phyloP scores from a whole-genome alignment of 2,113 vertebrate species.

The Zeus faber region DNA sequence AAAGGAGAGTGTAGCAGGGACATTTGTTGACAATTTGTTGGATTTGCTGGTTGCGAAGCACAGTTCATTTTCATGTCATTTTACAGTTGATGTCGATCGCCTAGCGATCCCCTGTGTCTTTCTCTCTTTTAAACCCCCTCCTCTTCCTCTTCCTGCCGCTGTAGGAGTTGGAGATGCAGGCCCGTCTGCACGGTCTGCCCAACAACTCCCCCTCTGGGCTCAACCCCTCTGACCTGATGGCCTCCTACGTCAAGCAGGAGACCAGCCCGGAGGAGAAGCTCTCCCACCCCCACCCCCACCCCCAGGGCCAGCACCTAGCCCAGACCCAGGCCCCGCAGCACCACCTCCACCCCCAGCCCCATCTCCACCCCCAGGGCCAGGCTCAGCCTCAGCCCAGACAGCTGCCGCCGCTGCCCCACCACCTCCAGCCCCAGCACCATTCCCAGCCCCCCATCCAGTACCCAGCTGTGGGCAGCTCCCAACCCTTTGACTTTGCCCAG shows the following conservation, averaged over 20 bases:
- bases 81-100: neutral
- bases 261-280: slow-evolving; percentile 77
- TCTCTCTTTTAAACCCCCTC: neutral
- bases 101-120: neutral
- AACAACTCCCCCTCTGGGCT: slow-evolving; percentile 82
- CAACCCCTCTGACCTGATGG: slow-evolving; percentile 80
- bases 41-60: too few species aligned
- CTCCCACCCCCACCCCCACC: slow-evolving; percentile 50
- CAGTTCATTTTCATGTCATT: too few species aligned
- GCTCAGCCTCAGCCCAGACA: slow-evolving; percentile 67
- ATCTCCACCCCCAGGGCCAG: slow-evolving; percentile 57
- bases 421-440: slow-evolving; percentile 71
- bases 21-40: too few species aligned
- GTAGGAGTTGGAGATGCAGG: slow-evolving; percentile 99
- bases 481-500: slow-evolving; percentile 85
- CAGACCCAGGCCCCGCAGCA: slow-evolving; percentile 68
- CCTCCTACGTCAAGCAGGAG: slow-evolving; percentile 88
- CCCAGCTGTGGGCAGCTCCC: slow-evolving; percentile 75
- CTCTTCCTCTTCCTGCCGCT: neutral
- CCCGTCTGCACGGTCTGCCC: slow-evolving; percentile 86
- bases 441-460: slow-evolving; percentile 77
- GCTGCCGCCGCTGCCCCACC: slow-evolving; percentile 59
- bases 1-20: too few species aligned
- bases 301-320: slow-evolving; percentile 54
- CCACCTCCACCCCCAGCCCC: slow-evolving; percentile 65